Percentiles rank a stretch among this genome's conserved stretches.
Conservation (phyloP, 2,797 vertebrate genomes). For the Onychomys torridus region DNA sequence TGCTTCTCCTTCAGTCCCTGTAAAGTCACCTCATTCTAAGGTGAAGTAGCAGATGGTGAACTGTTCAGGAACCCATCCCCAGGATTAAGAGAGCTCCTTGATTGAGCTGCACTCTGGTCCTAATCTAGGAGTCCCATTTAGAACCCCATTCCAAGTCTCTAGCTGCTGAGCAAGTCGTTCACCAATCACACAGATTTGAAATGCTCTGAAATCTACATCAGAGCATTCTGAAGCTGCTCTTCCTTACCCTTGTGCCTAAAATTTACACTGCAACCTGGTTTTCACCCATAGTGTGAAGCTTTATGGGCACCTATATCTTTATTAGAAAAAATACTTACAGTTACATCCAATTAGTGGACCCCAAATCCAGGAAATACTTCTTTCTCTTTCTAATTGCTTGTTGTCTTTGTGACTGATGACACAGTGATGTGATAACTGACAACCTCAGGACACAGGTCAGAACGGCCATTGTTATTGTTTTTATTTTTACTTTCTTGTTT, state of each 20-base stretch:
- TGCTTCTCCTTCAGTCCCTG: conserved; percentile 12
- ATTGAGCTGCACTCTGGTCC: background rate
- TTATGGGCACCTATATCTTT: background rate
- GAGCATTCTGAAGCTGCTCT: background rate
- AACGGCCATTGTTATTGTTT: background rate
- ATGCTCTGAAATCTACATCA: background rate
- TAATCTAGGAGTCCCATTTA: background rate
- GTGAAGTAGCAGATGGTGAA: background rate
- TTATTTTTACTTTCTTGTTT: background rate
- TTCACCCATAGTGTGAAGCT: background rate
- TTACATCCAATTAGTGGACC: background rate
- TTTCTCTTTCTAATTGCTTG: background rate
- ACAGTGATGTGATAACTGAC: background rate
- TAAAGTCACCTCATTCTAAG: background rate
- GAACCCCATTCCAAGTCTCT: background rate
- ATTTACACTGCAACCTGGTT: background rate
- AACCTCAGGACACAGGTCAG: background rate
- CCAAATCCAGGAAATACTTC: background rate
- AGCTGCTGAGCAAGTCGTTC: background rate
- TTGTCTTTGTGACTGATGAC: background rate
- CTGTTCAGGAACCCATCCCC: background rate
- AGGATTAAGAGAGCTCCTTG: background rate
- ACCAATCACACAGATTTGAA: background rate
- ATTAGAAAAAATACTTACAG: conserved; percentile 1
- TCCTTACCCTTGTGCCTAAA: background rate